These are phyloP conservation scores for Hipparchia sbordonii DNA, from an alignment of 2,888 invertebrate species.

Conservation along the genomic window DNA sequence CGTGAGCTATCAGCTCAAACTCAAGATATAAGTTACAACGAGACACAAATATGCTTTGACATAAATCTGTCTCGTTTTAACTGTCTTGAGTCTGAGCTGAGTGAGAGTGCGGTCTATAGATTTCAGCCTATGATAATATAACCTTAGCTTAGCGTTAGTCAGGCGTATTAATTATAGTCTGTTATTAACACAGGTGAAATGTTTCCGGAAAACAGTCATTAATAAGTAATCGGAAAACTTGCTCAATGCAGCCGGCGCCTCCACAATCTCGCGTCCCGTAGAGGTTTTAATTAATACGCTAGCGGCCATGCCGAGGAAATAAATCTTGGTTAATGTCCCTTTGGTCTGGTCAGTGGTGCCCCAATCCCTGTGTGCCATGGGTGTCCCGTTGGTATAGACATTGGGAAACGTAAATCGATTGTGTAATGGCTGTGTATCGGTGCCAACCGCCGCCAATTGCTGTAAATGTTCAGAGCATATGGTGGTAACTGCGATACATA, in stretches of 20 bases:
- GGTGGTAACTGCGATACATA: conserved; percentile 30
- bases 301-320: conserved; percentile 62
- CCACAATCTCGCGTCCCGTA: conserved; percentile 49
- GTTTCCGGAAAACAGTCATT: conserved; percentile 1
- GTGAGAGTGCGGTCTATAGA: too few relatives aligned
- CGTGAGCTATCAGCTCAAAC: too few relatives aligned
- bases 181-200: neutral
- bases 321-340: conserved; percentile 81
- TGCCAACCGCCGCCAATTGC: conserved; percentile 39
- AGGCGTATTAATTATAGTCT: neutral
- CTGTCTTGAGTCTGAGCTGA: too few relatives aligned
- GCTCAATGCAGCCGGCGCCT: conserved; percentile 34
- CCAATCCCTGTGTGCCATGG: conserved; percentile 50
- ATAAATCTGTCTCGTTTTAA: too few relatives aligned
- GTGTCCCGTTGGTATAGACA: conserved; percentile 49
- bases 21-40: too few relatives aligned
- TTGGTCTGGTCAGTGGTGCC: conserved; percentile 66
- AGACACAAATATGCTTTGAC: too few relatives aligned
- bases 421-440: conserved; percentile 39
- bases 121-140: too few relatives aligned
- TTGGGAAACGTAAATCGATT: conserved; percentile 60
- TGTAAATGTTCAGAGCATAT: conserved; percentile 31
- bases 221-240: conserved; percentile 53
- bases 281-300: conserved; percentile 78
- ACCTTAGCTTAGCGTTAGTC: too few relatives aligned